Evolutionary conservation across 1,140 invertebrate species (phyloP).

Genomic region (Archegozetes longisetosus): DNA sequence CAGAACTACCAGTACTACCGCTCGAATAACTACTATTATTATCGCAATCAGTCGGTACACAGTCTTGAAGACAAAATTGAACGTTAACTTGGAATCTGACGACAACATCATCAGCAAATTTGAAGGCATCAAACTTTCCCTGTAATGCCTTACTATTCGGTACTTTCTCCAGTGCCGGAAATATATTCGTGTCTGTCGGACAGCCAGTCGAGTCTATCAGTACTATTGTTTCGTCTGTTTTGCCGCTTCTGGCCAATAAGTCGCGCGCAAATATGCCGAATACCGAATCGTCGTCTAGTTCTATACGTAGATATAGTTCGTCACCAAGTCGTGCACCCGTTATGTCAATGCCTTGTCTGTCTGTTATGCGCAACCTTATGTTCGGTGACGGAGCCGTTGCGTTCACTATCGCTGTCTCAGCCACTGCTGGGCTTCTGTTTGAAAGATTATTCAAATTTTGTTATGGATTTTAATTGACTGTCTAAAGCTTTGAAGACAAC

Average conservation of each 20-base stretch:
- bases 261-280: slow-evolving; percentile 38
- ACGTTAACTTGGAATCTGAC: slow-evolving; percentile 49
- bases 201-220: slow-evolving; percentile 35
- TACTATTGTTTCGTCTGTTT: slow-evolving; percentile 31
- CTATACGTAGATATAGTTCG: slow-evolving; percentile 27
- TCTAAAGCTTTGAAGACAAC: too few species aligned
- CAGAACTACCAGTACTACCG: not conserved
- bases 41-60: slow-evolving; percentile 35
- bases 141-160: slow-evolving; percentile 23
- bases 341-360: slow-evolving; percentile 27
- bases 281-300: slow-evolving; percentile 31
- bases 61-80: slow-evolving; percentile 44
- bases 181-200: slow-evolving; percentile 36
- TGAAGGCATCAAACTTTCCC: slow-evolving; percentile 46
- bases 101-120: slow-evolving; percentile 47
- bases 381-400: slow-evolving; percentile 29
- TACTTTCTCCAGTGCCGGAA: slow-evolving; percentile 34
- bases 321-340: slow-evolving; percentile 28
- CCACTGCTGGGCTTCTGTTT: slow-evolving; percentile 9
- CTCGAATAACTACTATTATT: not conserved
- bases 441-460: too few species aligned
- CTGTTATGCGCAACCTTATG: slow-evolving; percentile 28
- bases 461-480: too few species aligned
- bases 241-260: slow-evolving; percentile 36
- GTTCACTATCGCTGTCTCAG: slow-evolving; percentile 27